Conservation (phyloP, 1,140 invertebrate species). For the Brachionus calyciflorus region DNA sequence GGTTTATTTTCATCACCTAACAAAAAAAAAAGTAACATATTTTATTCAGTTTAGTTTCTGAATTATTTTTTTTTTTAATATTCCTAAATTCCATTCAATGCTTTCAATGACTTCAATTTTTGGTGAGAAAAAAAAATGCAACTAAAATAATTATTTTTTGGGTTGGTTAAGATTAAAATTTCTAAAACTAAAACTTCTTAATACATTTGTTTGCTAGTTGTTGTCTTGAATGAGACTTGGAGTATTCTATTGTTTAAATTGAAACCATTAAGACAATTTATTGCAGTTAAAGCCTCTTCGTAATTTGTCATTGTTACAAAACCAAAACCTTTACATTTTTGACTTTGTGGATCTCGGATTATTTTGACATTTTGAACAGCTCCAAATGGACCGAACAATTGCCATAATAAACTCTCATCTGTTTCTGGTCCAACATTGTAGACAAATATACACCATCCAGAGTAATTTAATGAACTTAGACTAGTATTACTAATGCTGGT, state of each 20-base stretch:
- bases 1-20: too few species aligned
- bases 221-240: constrained; percentile 95
- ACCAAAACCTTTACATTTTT: constrained; percentile 99
- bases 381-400: constrained; percentile 96
- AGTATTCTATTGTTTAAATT: constrained; percentile 92
- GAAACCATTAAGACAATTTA: constrained; percentile 95
- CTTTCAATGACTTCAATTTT: too few species aligned
- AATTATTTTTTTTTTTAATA: neutral
- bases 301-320: constrained; percentile 99
- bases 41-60: constrained; percentile 44
- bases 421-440: constrained; percentile 97
- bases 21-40: neutral
- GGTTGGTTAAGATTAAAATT: constrained; percentile 22
- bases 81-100: too few species aligned
- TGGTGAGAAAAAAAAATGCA: constrained; percentile 36
- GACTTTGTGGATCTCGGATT: constrained; percentile 91
- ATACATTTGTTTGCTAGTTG: constrained; percentile 7
- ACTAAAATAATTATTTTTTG: neutral
- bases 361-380: constrained; percentile 94
- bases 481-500: constrained; percentile 42
- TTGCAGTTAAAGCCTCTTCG: constrained; percentile 93
- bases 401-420: constrained; percentile 96
- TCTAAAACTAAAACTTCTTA: constrained; percentile 26
- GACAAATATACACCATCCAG: constrained; percentile 91
- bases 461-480: constrained; percentile 36